These are phyloP conservation scores for Pachyramphus minor DNA, from an alignment of 2,113 vertebrate genomes.

Conservation along the genomic window DNA sequence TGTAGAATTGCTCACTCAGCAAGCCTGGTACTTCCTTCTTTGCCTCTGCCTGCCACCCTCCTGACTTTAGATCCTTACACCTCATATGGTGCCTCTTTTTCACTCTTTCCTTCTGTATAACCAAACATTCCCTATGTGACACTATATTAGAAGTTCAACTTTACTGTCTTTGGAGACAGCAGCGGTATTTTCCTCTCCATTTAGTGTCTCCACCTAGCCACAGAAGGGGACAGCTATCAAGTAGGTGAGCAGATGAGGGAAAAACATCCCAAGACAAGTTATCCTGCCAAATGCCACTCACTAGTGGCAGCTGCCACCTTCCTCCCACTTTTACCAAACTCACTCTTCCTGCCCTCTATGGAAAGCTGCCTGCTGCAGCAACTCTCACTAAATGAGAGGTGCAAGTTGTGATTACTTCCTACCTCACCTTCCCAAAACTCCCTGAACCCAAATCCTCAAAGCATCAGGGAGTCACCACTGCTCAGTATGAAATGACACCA, in stretches of 20 bases:
- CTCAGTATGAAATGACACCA: background rate
- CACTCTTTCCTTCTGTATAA: background rate
- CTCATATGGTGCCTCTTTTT: background rate
- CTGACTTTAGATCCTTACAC: accelerated
- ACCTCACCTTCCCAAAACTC: background rate
- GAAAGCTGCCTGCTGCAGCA: background rate
- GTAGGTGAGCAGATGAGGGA: background rate
- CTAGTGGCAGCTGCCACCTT: background rate
- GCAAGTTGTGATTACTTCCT: background rate
- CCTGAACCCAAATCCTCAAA: background rate
- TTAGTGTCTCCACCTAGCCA: background rate
- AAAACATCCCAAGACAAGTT: background rate
- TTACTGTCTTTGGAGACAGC: background rate
- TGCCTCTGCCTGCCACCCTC: background rate
- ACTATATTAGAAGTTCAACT: background rate
- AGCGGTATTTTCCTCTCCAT: background rate
- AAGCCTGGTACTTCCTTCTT: background rate
- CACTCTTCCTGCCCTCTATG: background rate
- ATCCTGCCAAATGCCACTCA: background rate
- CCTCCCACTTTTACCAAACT: background rate
- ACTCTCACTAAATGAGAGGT: background rate
- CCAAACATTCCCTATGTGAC: background rate
- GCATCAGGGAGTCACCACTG: background rate
- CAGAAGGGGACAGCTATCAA: background rate
- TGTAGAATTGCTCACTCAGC: background rate